A percentile compares a stretch with the other conserved stretches of the same genome.
These are phyloP conservation scores for Cerastis rubricosa DNA, from an alignment of 2,888 invertebrate genomes.

Conservation along the genomic window DNA sequence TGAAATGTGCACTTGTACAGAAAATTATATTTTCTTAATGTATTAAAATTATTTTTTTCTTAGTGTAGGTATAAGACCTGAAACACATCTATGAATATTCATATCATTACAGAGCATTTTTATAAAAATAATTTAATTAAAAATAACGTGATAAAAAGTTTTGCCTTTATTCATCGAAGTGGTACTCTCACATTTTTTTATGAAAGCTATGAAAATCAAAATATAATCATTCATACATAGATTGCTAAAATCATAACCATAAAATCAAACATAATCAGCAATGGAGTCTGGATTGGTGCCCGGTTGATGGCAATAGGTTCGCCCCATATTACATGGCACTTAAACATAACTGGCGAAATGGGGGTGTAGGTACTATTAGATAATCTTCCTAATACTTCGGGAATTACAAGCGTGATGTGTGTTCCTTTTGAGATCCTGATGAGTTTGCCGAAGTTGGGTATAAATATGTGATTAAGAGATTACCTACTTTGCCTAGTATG, in stretches of 20 bases:
- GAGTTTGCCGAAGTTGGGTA: background rate
- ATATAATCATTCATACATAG: background rate
- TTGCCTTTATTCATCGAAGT: background rate
- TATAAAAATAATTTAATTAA: background rate
- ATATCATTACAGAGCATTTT: conserved; percentile 6
- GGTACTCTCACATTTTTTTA: background rate
- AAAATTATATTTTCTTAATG: too few species aligned
- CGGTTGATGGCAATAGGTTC: background rate
- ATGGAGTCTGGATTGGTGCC: background rate
- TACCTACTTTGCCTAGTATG: too few species aligned
- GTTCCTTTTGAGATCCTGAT: too few species aligned
- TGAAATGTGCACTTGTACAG: conserved; percentile 5
- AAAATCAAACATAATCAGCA: background rate
- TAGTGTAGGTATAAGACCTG: background rate
- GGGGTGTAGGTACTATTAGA: background rate
- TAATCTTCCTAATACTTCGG: background rate
- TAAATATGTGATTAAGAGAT: background rate
- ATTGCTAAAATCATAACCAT: background rate
- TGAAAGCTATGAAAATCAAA: background rate
- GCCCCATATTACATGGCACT: background rate
- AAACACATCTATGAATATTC: conserved; percentile 19
- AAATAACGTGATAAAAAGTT: background rate
- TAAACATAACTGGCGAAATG: background rate
- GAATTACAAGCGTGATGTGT: background rate
- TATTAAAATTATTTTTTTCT: conserved; percentile 27